A percentile compares a stretch with the other conserved stretches of the same genome.
These are phyloP conservation scores for Cenopis cana DNA, from an alignment of 2,888 invertebrate species.

Conservation along the genomic window DNA sequence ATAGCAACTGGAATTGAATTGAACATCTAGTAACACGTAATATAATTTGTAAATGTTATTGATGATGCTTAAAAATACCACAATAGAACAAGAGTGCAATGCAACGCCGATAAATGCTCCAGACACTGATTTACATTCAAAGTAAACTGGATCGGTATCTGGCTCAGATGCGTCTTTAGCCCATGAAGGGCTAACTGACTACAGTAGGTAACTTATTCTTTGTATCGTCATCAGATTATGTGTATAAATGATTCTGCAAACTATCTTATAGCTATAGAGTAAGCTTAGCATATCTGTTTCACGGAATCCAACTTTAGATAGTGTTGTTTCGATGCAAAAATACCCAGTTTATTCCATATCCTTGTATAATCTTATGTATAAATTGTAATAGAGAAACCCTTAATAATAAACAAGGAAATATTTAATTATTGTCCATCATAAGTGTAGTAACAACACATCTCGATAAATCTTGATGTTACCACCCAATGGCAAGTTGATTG, in stretches of 20 bases:
- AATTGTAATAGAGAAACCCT: slow-evolving; percentile 53
- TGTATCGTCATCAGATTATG: slow-evolving; percentile 44
- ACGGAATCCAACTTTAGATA: slow-evolving; percentile 39
- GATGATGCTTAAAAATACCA: slow-evolving; percentile 19
- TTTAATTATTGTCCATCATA: slow-evolving; percentile 36
- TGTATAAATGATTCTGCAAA: slow-evolving; percentile 54
- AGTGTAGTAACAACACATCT: neutral
- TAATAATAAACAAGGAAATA: slow-evolving; percentile 26
- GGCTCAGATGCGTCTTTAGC: too few relatives aligned
- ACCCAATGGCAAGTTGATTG: slow-evolving; percentile 6
- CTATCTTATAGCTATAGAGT: slow-evolving; percentile 44
- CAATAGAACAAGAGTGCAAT: slow-evolving; percentile 1
- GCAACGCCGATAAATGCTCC: slow-evolving; percentile 1
- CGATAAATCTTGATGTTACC: neutral
- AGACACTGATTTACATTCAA: slow-evolving; percentile 1
- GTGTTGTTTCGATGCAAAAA: slow-evolving; percentile 28
- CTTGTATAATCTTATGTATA: slow-evolving; percentile 59
- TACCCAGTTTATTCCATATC: slow-evolving; percentile 49
- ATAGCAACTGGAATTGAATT: slow-evolving; percentile 52
- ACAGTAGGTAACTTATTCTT: slow-evolving; percentile 7
- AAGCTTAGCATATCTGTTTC: slow-evolving; percentile 50
- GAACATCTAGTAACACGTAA: slow-evolving; percentile 50
- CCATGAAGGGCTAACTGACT: neutral
- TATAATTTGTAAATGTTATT: slow-evolving; percentile 26
- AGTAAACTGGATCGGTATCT: too few relatives aligned